Base-by-base conservation (phyloP, 2,113 vertebrate genomes). In the Notiomystis cincta region DNA sequence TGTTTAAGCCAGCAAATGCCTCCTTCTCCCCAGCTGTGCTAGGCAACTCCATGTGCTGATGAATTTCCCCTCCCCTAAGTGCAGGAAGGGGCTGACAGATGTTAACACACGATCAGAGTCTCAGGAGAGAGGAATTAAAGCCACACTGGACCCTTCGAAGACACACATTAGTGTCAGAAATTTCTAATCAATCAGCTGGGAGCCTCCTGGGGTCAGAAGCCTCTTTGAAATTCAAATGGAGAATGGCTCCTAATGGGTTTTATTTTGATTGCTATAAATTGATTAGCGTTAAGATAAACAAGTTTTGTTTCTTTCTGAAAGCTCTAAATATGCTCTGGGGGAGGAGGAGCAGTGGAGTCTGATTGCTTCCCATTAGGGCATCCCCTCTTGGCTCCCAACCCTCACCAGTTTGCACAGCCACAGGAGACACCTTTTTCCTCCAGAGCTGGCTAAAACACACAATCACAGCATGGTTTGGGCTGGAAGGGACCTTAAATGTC, bases 101-200 rank as follows among this genome's bases (percentile, higher is more conserved):
- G 97, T 97, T 97, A 95, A 97, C 87, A 81, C 95, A 83, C 24
- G 62, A 94, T 97, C 97, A 22, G 79, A 12, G 95, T 98, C 98
- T 95, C 98, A 58, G 79, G 98, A 96, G 98, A 96, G 77, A 51
- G 91, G 62, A 44, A 76, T 96, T 91, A 97, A 97, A 95, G 95
- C 93, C 95, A 82, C 96, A 92, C 86, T 75, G 93, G 97, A 96
- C 97, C 97, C 96, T 96, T 92, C 9, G 6, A 45, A 89, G 95
- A 90, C 73, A 87, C 95, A 97, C 97, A 98, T 98, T 98, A 98
- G 97, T 97, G 97, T 98, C 98, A 97, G 95, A 97, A 97, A 98
- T 98, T 96, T 94, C 97, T 97, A 97, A 97, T 98, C 98, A 98
- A 97, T 98, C 97, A 97, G 91, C 97, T 94, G 89, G 57, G 94